phyloP scores from a whole-genome alignment of 2,888 invertebrate species.

The Biston betularia region DNA sequence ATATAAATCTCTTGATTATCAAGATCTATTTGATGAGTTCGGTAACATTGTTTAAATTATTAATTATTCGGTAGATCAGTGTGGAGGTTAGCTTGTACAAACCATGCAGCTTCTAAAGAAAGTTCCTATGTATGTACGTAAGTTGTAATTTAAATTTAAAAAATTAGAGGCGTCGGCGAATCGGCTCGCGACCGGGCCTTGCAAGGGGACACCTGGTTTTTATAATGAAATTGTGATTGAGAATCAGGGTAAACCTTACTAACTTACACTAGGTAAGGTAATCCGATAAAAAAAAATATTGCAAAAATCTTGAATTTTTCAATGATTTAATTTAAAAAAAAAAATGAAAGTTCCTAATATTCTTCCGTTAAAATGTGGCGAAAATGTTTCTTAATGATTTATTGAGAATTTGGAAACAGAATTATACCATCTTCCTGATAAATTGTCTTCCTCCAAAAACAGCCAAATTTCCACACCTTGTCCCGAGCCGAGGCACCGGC shows the following conservation, averaged over 20 bases:
- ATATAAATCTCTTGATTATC: slow-evolving; percentile 70
- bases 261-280: slow-evolving; percentile 46
- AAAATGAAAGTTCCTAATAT: slow-evolving; percentile 60
- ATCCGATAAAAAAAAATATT: slow-evolving; percentile 40
- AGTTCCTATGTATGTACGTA: slow-evolving; percentile 87
- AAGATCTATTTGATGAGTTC: slow-evolving; percentile 73
- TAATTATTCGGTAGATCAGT: slow-evolving; percentile 83
- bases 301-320: slow-evolving; percentile 5
- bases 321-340: slow-evolving; percentile 20
- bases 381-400: slow-evolving; percentile 32
- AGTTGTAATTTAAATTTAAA: slow-evolving; percentile 82
- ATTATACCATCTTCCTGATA: slow-evolving; percentile 66
- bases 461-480: slow-evolving; percentile 61
- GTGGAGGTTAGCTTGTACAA: slow-evolving; percentile 86
- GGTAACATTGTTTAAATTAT: slow-evolving; percentile 77
- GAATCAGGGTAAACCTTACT: slow-evolving; percentile 75
- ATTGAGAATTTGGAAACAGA: slow-evolving; percentile 38
- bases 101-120: slow-evolving; percentile 86
- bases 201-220: slow-evolving; percentile 63
- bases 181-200: slow-evolving; percentile 62
- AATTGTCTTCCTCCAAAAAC: slow-evolving; percentile 72
- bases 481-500: slow-evolving; percentile 64
- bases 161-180: slow-evolving; percentile 75
- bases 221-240: slow-evolving; percentile 71
- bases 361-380: slow-evolving; percentile 52